Base-by-base conservation (phyloP, 64 coral and sea anemone species). In the Cladopsammia gracilis region DNA sequence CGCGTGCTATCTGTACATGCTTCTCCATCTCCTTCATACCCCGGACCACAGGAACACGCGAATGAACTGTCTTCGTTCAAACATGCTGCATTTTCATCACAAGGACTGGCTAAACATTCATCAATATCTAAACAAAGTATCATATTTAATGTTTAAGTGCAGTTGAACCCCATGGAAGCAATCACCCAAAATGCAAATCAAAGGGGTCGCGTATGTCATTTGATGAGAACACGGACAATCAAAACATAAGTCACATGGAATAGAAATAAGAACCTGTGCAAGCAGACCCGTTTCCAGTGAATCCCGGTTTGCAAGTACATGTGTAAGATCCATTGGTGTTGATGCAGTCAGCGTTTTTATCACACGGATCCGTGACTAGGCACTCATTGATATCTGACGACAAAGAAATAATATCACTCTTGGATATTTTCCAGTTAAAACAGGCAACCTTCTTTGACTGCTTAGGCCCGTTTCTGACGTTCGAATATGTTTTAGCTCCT, bases 261-360 rank as follows among this genome's bases (percentile, higher is more conserved):
- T 34, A 0, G 34, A 34, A 34, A 34, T 34, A 34, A 1, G 34
- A 34, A 34, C 34, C 34, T 34, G 34, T 18, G 10, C 89, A 92
- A 7, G 43, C n/a, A 1, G 12, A 76, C 0, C 95, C 95, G 64
- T 96, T 64, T 15, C 95, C 90, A 18, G 72, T 85, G 24, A 77
- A 93, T 5, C 95, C 86, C 42, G 66, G 77, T 11, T 49, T 58
- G 77, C 95, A 96, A 34, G 47, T 18, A 64, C 95, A 96, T 22
- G 62, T 67, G 61, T 93, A 96, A 19, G 95, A 96, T 1, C 95
- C 95, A 26, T 75, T 45, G 25, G 76, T 96, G 43, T 96, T 96
- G 10, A 73, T 66, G n/a, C 95, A 96, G 5, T 71, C 78, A 5
- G 90, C 91, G 76, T 96, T 93, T 64, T 56, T 24, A 75, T 93